Percentiles rank a stretch among this genome's conserved stretches.
Evolutionary conservation across 1,140 invertebrate species (phyloP).

Genomic region (Diploscapter pachys): DNA sequence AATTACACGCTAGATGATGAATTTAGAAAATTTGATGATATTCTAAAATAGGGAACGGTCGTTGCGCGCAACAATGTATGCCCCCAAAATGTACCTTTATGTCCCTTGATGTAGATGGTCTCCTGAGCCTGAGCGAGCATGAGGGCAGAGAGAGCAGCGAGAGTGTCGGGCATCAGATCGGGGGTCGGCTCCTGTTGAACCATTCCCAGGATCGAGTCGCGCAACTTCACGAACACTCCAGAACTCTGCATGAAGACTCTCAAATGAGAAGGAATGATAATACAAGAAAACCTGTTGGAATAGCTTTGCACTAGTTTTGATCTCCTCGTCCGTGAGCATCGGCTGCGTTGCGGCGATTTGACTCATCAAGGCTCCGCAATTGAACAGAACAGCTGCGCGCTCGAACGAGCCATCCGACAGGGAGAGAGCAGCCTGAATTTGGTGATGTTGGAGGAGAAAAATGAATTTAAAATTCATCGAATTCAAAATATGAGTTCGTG

Average conservation of each 20-base stretch:
- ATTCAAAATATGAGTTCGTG: slow-evolving; percentile 3
- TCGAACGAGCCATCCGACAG: slow-evolving; percentile 70
- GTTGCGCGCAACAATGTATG: too few relatives aligned
- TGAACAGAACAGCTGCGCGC: slow-evolving; percentile 90
- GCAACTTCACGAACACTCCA: slow-evolving; percentile 78
- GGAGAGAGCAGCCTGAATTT: slow-evolving; percentile 41
- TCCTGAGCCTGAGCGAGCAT: slow-evolving; percentile 98
- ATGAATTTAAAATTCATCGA: background rate
- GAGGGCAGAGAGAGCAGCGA: slow-evolving; percentile 76
- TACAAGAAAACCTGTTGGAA: slow-evolving; percentile 69
- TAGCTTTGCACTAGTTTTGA: slow-evolving; percentile 86
- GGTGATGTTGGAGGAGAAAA: slow-evolving; percentile 9
- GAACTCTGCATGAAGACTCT: slow-evolving; percentile 8
- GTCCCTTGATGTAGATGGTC: slow-evolving; percentile 88
- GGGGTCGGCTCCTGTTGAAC: slow-evolving; percentile 84
- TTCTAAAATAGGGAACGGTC: too few relatives aligned
- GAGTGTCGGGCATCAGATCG: slow-evolving; percentile 85
- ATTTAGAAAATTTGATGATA: too few relatives aligned
- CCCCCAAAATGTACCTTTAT: slow-evolving; percentile 68
- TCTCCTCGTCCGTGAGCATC: slow-evolving; percentile 82
- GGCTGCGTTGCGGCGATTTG: slow-evolving; percentile 78
- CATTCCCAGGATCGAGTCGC: slow-evolving; percentile 76
- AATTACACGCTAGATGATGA: too few relatives aligned
- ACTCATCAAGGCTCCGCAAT: slow-evolving; percentile 89
- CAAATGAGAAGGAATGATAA: background rate